These are phyloP conservation scores for Diaprepes abbreviatus DNA, from an alignment of 2,888 invertebrate genomes.

Conservation along the genomic window DNA sequence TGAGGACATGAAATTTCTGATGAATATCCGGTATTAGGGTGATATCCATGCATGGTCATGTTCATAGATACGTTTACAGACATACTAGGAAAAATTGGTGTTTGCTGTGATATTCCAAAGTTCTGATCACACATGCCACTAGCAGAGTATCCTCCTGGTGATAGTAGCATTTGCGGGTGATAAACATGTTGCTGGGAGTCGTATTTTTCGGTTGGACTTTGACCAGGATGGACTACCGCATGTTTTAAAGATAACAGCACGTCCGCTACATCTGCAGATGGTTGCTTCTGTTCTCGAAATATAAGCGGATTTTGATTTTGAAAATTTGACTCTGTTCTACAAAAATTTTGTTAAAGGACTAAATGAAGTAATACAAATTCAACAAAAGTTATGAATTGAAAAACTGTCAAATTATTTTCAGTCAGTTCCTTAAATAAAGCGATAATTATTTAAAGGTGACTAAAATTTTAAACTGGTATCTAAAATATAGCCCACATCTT, in stretches of 20 bases:
- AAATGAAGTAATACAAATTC: neutral
- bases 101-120: slow-evolving; percentile 58
- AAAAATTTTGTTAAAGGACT: slow-evolving; percentile 42
- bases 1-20: slow-evolving; percentile 79
- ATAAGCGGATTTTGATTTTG: slow-evolving; percentile 55
- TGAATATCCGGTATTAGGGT: slow-evolving; percentile 66
- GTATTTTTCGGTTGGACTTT: slow-evolving; percentile 59
- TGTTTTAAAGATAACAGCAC: slow-evolving; percentile 89
- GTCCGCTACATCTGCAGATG: slow-evolving; percentile 81
- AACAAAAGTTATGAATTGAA: too few species aligned
- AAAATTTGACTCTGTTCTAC: slow-evolving; percentile 58
- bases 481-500: too few species aligned
- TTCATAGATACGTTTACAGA: slow-evolving; percentile 98
- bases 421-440: too few species aligned
- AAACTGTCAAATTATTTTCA: too few species aligned
- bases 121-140: slow-evolving; percentile 60
- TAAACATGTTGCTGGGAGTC: slow-evolving; percentile 38
- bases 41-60: slow-evolving; percentile 94
- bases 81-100: slow-evolving; percentile 88
- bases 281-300: slow-evolving; percentile 58
- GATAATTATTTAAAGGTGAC: too few species aligned
- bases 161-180: slow-evolving; percentile 75
- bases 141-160: slow-evolving; percentile 68
- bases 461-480: too few species aligned
- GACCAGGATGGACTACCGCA: slow-evolving; percentile 86